A percentile compares a stretch with the other conserved stretches of the same genome.
Evolutionary conservation across 2,797 vertebrate species (phyloP).

Genomic region (Miichthys miiuy): DNA sequence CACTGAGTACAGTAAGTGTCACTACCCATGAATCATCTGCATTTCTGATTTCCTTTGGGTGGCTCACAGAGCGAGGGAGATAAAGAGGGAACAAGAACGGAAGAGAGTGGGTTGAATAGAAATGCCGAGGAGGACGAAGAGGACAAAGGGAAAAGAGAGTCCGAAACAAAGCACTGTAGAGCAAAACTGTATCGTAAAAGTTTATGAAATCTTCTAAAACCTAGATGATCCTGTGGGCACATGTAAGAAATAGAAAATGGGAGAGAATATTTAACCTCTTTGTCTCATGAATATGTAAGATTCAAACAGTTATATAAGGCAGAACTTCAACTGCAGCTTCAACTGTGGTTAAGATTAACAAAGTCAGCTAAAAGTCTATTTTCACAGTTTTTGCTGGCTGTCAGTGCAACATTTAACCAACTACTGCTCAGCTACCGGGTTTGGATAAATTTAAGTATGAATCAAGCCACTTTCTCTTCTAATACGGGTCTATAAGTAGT

Average conservation of each 20-base stretch:
- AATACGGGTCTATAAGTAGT: neutral
- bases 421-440: neutral
- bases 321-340: neutral
- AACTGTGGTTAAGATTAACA: neutral
- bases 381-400: neutral
- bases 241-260: neutral
- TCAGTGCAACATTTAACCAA: neutral
- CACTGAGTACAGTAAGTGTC: slow-evolving; percentile 51
- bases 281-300: neutral
- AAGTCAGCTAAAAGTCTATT: neutral
- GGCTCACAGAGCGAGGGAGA: slow-evolving; percentile 16
- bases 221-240: neutral
- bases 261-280: neutral
- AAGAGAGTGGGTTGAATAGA: slow-evolving; percentile 10
- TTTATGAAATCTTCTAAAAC: neutral
- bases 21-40: slow-evolving; percentile 32
- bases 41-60: slow-evolving; percentile 58
- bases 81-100: slow-evolving; percentile 16
- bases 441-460: neutral
- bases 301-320: neutral
- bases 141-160: neutral
- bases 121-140: neutral
- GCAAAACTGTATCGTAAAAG: neutral
- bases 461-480: neutral
- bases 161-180: neutral